Evolutionary conservation across 1,140 invertebrate species (phyloP).

Genomic region (Trigoniulus corallinus): DNA sequence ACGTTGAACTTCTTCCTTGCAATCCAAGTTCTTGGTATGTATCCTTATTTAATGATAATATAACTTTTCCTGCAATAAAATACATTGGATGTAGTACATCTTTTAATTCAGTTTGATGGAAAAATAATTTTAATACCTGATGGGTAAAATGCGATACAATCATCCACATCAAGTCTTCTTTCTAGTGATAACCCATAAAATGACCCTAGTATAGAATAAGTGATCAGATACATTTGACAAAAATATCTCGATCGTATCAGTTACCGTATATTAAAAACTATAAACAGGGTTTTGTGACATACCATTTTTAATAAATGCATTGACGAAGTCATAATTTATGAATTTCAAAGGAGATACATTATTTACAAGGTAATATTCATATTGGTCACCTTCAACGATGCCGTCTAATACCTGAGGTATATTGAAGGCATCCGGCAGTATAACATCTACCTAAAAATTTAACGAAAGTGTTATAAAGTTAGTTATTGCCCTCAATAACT

Average conservation of each 20-base stretch:
- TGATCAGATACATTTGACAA: not conserved
- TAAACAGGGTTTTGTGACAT: not conserved
- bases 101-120: not conserved
- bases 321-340: constrained; percentile 16
- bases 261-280: not conserved
- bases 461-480: too few species aligned
- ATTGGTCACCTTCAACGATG: not conserved
- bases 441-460: not conserved
- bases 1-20: constrained; percentile 15
- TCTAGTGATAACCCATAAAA: not conserved
- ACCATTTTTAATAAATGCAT: constrained; percentile 19
- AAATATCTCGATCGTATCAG: not conserved
- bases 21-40: constrained; percentile 20
- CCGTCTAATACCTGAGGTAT: not conserved
- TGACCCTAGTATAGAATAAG: not conserved
- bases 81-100: not conserved
- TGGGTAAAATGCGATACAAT: not conserved
- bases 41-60: constrained; percentile 20
- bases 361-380: not conserved
- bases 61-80: constrained; percentile 15
- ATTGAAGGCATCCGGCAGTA: not conserved
- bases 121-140: constrained; percentile 1
- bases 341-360: constrained; percentile 12
- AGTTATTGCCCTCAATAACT: too few species aligned
- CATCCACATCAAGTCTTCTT: not conserved